Percentiles rank a stretch among this genome's conserved stretches.
Evolutionary conservation across 2,888 invertebrate species (phyloP).

Genomic region (Chrysomela aeneicollis): DNA sequence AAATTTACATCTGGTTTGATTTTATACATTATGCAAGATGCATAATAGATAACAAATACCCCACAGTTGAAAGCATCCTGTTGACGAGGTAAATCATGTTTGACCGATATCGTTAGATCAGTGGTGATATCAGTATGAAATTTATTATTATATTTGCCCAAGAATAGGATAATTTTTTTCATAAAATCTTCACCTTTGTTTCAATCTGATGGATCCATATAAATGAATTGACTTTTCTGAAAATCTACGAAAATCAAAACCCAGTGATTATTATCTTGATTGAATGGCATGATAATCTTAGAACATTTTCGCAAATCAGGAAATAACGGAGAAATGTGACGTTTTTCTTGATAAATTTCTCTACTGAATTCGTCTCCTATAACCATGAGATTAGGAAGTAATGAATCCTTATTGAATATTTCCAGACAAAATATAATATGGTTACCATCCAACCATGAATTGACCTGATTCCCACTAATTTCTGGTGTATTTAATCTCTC

Average conservation of each 20-base stretch:
- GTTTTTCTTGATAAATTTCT: constrained; percentile 9
- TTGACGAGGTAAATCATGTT: constrained; percentile 7
- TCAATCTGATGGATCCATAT: constrained; percentile 7
- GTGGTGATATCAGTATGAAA: constrained; percentile 1
- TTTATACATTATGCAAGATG: constrained; percentile 10
- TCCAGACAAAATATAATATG: not conserved
- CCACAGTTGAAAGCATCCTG: constrained; percentile 17
- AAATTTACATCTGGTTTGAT: constrained; percentile 4
- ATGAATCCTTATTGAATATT: constrained; percentile 11
- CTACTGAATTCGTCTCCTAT: constrained; percentile 14
- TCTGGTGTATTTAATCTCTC: constrained; percentile 5
- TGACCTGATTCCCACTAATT: constrained; percentile 3
- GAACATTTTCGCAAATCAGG: not conserved
- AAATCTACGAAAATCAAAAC: constrained; percentile 12
- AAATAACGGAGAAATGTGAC: constrained; percentile 9
- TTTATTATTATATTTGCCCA: constrained; percentile 13
- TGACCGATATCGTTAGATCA: not conserved
- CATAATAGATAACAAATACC: constrained; percentile 17
- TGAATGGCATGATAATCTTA: constrained; percentile 14
- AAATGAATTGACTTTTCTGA: constrained; percentile 9
- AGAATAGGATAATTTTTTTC: constrained; percentile 2
- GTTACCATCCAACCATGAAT: constrained; percentile 13
- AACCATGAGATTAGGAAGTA: not conserved
- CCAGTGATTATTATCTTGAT: constrained; percentile 12
- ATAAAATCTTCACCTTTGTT: constrained; percentile 8